These are phyloP conservation scores for Nyctibius grandis DNA, from an alignment of 2,797 vertebrate species.

Conservation along the genomic window DNA sequence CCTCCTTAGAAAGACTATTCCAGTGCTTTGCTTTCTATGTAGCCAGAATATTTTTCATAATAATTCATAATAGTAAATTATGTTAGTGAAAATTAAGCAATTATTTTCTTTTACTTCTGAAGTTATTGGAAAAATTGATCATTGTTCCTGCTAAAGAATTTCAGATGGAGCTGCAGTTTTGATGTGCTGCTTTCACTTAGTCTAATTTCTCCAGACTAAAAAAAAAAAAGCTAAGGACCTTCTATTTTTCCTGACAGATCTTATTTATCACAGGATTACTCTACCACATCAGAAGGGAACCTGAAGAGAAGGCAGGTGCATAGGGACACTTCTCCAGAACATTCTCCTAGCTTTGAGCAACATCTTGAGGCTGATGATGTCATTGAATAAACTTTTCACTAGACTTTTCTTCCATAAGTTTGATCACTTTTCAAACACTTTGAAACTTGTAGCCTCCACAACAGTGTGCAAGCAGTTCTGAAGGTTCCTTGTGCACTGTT, in stretches of 20 bases:
- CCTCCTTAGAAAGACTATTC: background rate
- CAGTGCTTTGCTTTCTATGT: background rate
- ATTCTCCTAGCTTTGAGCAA: background rate
- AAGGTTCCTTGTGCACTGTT: background rate
- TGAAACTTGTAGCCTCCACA: background rate
- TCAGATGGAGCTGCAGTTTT: background rate
- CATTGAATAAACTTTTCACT: background rate
- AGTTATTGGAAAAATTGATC: background rate
- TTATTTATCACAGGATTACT: background rate
- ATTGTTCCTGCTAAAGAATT: background rate
- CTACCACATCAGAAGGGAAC: background rate
- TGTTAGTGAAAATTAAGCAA: background rate
- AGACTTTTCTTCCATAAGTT: background rate
- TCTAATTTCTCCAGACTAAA: background rate
- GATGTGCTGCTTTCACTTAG: background rate
- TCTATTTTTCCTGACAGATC: background rate
- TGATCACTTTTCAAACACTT: background rate
- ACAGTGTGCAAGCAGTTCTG: background rate
- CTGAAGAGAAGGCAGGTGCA: background rate
- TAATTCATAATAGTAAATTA: background rate
- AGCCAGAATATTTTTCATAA: background rate
- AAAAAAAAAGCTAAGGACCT: background rate
- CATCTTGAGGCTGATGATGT: background rate
- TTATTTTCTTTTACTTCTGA: background rate
- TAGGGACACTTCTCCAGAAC: background rate